A percentile compares a stretch with the other conserved stretches of the same genome.
Evolutionary conservation across 1,140 invertebrate species (phyloP).

Genomic region (Polyergus mexicanus): DNA sequence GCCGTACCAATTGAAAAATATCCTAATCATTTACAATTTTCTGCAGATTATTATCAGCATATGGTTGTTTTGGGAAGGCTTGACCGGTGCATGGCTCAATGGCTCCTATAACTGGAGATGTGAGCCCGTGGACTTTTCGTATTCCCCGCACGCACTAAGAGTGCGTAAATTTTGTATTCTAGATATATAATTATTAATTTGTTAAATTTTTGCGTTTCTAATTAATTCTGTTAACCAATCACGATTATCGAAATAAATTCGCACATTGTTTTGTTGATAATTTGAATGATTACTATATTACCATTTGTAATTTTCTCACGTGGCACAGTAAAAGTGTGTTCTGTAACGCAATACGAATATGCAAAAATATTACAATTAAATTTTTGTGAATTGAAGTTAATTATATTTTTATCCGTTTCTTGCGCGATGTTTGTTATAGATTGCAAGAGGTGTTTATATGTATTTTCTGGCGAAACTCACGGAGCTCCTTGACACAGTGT

Average conservation of each 20-base stretch:
- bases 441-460: constrained; percentile 94
- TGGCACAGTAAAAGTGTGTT: no score
- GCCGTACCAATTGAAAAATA: constrained; percentile 92
- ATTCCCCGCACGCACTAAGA: constrained; percentile 90
- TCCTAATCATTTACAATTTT: constrained; percentile 94
- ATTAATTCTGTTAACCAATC: background rate
- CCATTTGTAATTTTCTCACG: background rate
- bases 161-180: constrained; percentile 84
- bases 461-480: constrained; percentile 97
- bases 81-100: constrained; percentile 88
- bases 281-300: background rate
- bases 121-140: constrained; percentile 93
- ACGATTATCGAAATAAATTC: background rate
- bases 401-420: background rate
- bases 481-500: constrained; percentile 96
- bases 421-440: constrained; percentile 87
- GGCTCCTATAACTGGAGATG: constrained; percentile 93
- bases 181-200: background rate
- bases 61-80: constrained; percentile 92
- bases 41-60: constrained; percentile 91
- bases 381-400: background rate
- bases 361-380: background rate
- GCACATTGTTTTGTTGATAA: background rate
- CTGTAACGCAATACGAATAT: no score
- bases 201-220: background rate